These are phyloP conservation scores for Hylia prasina DNA, from an alignment of 2,113 vertebrate genomes.

Conservation along the genomic window DNA sequence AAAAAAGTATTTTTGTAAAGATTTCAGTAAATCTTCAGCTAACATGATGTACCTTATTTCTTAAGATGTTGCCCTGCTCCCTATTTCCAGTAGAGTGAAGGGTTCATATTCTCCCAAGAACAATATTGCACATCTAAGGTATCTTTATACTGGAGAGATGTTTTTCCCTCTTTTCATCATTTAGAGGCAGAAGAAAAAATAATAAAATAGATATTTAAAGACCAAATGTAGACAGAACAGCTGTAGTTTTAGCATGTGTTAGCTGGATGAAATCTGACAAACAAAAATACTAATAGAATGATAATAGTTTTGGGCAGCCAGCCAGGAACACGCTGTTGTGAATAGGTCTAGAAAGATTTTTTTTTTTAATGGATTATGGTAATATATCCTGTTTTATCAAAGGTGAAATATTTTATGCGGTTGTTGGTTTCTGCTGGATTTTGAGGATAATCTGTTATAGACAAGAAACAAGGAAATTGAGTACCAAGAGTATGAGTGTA, in stretches of 20 bases:
- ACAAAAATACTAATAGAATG: conserved; percentile 18
- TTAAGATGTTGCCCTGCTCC: neutral
- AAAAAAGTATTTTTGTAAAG: neutral
- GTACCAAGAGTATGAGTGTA: neutral
- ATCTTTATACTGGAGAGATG: neutral
- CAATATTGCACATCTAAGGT: neutral
- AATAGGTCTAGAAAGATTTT: neutral
- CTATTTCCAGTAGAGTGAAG: neutral
- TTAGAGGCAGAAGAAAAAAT: neutral
- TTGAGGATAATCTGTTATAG: neutral
- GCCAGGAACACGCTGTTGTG: neutral
- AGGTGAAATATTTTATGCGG: neutral
- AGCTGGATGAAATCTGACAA: conserved; percentile 5
- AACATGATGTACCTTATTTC: neutral
- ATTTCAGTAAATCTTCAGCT: neutral
- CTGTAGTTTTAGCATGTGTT: conserved; percentile 28
- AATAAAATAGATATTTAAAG: neutral
- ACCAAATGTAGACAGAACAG: neutral
- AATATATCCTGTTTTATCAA: neutral
- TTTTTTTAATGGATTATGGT: neutral
- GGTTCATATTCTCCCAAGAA: neutral
- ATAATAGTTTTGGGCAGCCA: conserved; percentile 11
- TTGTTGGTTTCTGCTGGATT: neutral
- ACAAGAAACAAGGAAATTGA: neutral
- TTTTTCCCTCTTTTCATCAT: neutral